Conservation (phyloP, 2,113 vertebrate genomes). For the Argyrosomus japonicus region DNA sequence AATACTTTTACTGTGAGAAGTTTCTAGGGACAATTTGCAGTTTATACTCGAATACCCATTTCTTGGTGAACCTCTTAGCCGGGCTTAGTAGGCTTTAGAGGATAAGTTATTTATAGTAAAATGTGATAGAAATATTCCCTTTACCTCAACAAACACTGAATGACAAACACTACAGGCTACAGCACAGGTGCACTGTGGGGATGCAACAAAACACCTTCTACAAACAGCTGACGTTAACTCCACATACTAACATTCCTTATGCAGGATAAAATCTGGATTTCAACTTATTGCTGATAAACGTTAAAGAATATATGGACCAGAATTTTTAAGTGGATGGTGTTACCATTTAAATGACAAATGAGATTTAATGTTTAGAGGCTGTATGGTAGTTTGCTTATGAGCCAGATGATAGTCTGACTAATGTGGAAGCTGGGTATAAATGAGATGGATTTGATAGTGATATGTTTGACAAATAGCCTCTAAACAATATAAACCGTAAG, state of each 20-base stretch:
- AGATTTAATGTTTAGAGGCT: neutral
- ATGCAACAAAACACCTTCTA: neutral
- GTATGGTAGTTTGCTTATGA: neutral
- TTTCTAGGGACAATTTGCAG: conserved; percentile 2
- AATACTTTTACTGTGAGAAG: neutral
- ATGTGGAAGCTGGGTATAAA: neutral
- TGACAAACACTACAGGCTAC: neutral
- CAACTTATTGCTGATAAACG: too few species aligned
- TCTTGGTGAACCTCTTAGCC: conserved; percentile 1
- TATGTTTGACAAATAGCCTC: conserved; percentile 1
- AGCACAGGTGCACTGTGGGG: neutral
- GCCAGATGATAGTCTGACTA: neutral
- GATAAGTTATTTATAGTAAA: conserved; percentile 21
- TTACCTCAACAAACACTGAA: conserved; percentile 6
- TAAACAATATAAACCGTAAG: neutral
- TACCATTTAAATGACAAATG: neutral
- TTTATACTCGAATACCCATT: too few species aligned
- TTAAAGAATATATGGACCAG: too few species aligned
- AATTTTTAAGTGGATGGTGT: too few species aligned
- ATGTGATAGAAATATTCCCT: neutral
- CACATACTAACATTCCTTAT: neutral
- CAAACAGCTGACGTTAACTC: neutral
- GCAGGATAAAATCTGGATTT: too few species aligned
- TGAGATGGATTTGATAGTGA: conserved; percentile 6
- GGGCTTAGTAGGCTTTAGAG: neutral